Conservation (phyloP, 1,140 invertebrate species). For the Solenopsis fugax region DNA sequence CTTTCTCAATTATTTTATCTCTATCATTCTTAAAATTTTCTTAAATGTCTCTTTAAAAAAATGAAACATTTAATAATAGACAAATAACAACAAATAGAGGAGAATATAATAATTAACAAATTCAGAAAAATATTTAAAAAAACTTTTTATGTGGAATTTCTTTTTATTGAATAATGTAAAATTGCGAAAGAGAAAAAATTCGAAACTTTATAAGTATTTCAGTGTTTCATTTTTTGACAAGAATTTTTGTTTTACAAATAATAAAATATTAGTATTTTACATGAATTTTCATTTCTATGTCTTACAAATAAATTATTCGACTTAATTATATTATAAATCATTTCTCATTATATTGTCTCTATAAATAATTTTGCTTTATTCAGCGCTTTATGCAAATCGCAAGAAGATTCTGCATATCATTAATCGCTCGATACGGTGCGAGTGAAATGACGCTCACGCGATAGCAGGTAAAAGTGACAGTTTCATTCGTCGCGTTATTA, state of each 20-base stretch:
- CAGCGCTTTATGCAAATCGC: neutral
- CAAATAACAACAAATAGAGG: neutral
- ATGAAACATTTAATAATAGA: neutral
- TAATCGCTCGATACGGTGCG: neutral
- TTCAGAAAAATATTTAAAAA: neutral
- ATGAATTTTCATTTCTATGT: neutral
- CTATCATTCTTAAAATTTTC: neutral
- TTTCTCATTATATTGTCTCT: neutral
- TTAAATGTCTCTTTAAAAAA: slow-evolving; percentile 11
- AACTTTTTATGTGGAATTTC: neutral
- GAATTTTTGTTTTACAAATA: slow-evolving; percentile 8
- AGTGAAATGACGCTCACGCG: slow-evolving; percentile 20
- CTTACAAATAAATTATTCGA: neutral
- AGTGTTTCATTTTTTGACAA: slow-evolving; percentile 12
- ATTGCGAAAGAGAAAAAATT: neutral
- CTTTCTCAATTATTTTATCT: slow-evolving; percentile 29
- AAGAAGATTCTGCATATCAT: neutral
- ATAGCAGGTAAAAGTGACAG: slow-evolving; percentile 39
- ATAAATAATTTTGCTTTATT: neutral
- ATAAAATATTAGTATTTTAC: neutral
- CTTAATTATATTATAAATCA: neutral
- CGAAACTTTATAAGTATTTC: neutral
- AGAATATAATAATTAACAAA: neutral
- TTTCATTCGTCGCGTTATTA: slow-evolving; percentile 46
- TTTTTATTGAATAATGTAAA: neutral